Base-by-base conservation (phyloP, 2,888 invertebrate species). In the Eupithecia vulgata region DNA sequence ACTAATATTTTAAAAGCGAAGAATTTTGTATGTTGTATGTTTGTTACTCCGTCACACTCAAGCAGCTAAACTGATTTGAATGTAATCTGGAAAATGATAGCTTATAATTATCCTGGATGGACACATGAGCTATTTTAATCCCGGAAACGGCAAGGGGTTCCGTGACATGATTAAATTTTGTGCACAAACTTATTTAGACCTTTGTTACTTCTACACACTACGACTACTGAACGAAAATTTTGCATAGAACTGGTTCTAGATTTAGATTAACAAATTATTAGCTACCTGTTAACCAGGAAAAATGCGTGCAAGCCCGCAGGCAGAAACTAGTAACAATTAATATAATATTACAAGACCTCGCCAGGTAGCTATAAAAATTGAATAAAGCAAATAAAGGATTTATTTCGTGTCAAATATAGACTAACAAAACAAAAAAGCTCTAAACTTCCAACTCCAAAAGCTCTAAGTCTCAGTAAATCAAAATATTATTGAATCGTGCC, bases 401-500 rank as follows among this genome's bases (percentile, higher is more conserved):
- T 52, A 21, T 52, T 25, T 25, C 57, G 57, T 21, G 52, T n/a
- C 10, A 52, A 48, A n/a, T 6, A 6, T 52, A 52, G 3, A 52
- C 0, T 52, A 52, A 34, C 34, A 3, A 15, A 59, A 13, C 12
- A 15, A 6, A 59, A 15, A 15, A 34, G 17, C 59, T 4, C 13
- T 61, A 61, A 57, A 61, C 59, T 17, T 62, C 17, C 48, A n/a
- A 10, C 21, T 12, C 2, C 7, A 17, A 64, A 30, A 30, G 30
- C 34, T 34, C 13, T 34, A 61, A 21, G 35, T 35, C 30, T 37
- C 62, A 37, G n/a, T 64, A 35, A 35, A 62, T 62, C 34, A 17
- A 34, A n/a, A n/a, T 65, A 35, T 21, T 40, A 65, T 65, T 65
- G 40, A 65, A 65, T 40, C 65, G 40, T 42, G 40, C 37, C 68